These are phyloP conservation scores for Epinephelus moara DNA, from an alignment of 2,113 vertebrate species.

Conservation along the genomic window DNA sequence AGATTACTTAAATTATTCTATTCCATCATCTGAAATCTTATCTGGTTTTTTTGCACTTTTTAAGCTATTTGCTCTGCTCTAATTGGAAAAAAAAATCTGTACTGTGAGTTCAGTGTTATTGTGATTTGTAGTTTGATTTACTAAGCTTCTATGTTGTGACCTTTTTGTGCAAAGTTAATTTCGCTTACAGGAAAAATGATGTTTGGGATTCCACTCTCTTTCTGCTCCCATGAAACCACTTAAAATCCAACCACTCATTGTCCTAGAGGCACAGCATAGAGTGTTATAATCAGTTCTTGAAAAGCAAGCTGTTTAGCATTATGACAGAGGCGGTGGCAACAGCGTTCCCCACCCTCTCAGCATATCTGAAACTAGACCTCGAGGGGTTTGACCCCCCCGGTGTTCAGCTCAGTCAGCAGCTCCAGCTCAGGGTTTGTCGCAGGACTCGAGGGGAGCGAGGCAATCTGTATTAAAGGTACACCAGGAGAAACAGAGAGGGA, in stretches of 20 bases:
- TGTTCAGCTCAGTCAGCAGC: slow-evolving; percentile 35
- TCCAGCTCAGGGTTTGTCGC: background rate
- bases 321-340: background rate
- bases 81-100: background rate
- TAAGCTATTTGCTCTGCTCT: background rate
- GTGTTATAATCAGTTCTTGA: background rate
- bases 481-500: background rate
- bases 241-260: background rate
- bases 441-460: slow-evolving; percentile 5
- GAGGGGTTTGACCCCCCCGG: background rate
- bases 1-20: too few relatives aligned
- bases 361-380: slow-evolving; percentile 6
- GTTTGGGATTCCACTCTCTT: background rate
- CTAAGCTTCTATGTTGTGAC: background rate
- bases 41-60: background rate
- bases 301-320: background rate
- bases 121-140: background rate
- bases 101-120: background rate
- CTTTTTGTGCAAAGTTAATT: background rate
- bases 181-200: background rate
- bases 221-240: background rate
- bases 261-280: background rate
- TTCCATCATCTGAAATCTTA: background rate
- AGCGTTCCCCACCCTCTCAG: slow-evolving; percentile 1
- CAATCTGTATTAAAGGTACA: slow-evolving; percentile 10